Conservation (phyloP, 2,797 vertebrate genomes). For the Hybognathus amarus region DNA sequence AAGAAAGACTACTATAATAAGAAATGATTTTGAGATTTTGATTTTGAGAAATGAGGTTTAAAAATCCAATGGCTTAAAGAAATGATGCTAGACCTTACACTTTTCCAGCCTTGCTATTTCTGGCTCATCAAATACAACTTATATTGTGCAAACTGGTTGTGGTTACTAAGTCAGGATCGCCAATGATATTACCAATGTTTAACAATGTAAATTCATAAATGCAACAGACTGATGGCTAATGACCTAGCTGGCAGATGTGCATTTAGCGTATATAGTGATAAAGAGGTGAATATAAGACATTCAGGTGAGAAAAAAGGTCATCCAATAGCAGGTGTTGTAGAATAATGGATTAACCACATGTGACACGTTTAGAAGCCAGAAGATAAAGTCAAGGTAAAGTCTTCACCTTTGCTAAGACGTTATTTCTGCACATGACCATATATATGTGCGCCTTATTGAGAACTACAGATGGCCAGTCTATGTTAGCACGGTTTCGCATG, state of each 20-base stretch:
- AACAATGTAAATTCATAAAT: slow-evolving; percentile 53
- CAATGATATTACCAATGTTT: neutral
- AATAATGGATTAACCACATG: slow-evolving; percentile 46
- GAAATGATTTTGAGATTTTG: too few relatives aligned
- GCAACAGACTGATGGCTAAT: slow-evolving; percentile 61
- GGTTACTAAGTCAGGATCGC: neutral
- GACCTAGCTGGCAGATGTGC: slow-evolving; percentile 65
- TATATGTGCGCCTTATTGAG: neutral
- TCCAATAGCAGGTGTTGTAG: slow-evolving; percentile 16
- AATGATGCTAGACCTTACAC: neutral
- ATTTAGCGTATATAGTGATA: slow-evolving; percentile 63
- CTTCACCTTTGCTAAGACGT: slow-evolving; percentile 15
- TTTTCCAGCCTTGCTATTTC: slow-evolving; percentile 1
- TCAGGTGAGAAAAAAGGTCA: slow-evolving; percentile 60
- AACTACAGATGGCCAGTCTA: slow-evolving; percentile 30
- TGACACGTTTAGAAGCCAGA: slow-evolving; percentile 33
- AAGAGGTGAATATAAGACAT: slow-evolving; percentile 61
- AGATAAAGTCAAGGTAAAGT: slow-evolving; percentile 24
- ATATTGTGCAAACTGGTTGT: neutral
- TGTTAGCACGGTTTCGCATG: slow-evolving; percentile 14
- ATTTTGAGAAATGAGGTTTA: too few relatives aligned
- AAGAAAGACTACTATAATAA: neutral
- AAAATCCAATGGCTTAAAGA: neutral
- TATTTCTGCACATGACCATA: slow-evolving; percentile 24
- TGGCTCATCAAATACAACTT: neutral